Evolutionary conservation across 2,888 invertebrate genomes (phyloP), one percentile per base, ranked within the genome.

Genomic region (Seladonia tumulorum): DNA sequence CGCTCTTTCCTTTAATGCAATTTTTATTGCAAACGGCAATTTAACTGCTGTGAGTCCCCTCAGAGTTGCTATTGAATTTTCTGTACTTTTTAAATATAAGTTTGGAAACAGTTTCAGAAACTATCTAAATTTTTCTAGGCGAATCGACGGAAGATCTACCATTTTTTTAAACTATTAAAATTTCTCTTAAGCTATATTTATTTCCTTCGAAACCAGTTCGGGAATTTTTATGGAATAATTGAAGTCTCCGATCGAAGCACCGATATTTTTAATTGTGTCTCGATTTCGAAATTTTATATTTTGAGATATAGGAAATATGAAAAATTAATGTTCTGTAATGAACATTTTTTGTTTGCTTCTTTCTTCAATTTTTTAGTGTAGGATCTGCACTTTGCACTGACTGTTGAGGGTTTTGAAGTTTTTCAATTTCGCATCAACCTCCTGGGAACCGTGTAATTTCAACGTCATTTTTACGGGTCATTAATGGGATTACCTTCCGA

Each of bases 401-500:
- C 7, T 53, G 22, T 53, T 14, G 53, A 53, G 53, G 22, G 22
- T 22, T 14, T 53, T 22, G 53, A 18, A 53, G 22, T 22, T 53
- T 22, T 14, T 1, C n/a, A 7, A n/a, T 60, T 7, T n/a, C n/a
- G 57, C 57, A n/a, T 60, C 25, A 10, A 60, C 10, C n/a, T 70
- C 10, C 39, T 5, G 42, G n/a, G 39, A 22, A 39, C 5, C 42
- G 70, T n/a, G 45, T 47, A 49, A 18, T 18, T 72, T 47, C 0
- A 49, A 8, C 47, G 35, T n/a, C 49, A 25, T 39, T 60, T 79
- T 29, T 49, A 22, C 53, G 45, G 22, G 47, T 29, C 60, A 16
- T 47, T 35, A 22, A 4, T 60, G 70, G 76, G 4, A 57, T 25
- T 82, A 1, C 35, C 29, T 83, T 82, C 83, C 42, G 10, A 25